These are phyloP conservation scores for Rhaphigaster nebulosa DNA, from an alignment of 2,888 invertebrate species.

Conservation along the genomic window DNA sequence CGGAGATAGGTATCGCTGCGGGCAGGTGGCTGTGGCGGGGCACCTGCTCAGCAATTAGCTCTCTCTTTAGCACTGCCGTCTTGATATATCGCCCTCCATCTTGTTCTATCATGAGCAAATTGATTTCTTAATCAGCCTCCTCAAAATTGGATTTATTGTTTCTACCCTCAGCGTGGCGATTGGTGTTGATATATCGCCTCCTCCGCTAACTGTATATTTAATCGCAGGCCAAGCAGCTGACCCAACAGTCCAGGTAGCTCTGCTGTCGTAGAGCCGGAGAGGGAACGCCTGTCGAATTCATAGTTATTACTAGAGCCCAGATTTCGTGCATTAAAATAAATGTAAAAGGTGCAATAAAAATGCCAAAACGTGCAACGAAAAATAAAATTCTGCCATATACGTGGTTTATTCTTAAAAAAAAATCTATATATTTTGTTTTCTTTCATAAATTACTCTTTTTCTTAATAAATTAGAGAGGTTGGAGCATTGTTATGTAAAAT, in stretches of 20 bases:
- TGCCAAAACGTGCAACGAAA: no score
- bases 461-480: no score
- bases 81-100: slow-evolving; percentile 17
- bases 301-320: no score
- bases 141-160: slow-evolving; percentile 13
- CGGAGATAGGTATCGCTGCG: background rate
- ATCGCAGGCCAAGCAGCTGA: background rate
- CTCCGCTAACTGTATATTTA: background rate
- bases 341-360: no score
- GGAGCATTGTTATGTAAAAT: no score
- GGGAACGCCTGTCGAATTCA: background rate
- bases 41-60: slow-evolving; percentile 22
- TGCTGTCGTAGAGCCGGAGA: background rate
- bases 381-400: no score
- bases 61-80: background rate
- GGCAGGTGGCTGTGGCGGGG: background rate
- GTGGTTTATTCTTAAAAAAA: no score
- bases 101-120: background rate
- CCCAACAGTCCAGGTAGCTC: background rate
- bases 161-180: background rate
- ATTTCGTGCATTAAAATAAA: no score
- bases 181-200: background rate
- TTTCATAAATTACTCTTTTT: no score
- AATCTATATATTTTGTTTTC: no score
- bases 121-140: slow-evolving; percentile 30